These are phyloP conservation scores for Lamprotornis superbus DNA, from an alignment of 2,113 vertebrate species.

Conservation along the genomic window DNA sequence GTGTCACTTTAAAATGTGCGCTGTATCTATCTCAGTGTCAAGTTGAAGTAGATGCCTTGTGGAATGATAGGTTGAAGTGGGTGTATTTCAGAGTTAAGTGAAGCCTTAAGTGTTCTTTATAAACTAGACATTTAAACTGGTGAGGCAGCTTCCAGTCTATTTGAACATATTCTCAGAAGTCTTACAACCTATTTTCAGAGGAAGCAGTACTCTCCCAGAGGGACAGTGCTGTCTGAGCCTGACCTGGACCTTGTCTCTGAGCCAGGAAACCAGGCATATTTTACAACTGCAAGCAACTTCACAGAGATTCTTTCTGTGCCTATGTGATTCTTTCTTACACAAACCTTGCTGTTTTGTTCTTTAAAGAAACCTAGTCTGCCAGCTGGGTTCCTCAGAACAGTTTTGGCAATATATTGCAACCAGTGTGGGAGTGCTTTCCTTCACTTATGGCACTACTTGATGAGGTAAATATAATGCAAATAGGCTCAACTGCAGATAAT, in stretches of 20 bases:
- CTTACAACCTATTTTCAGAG: not conserved
- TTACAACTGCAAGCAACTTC: not conserved
- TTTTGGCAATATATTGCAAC: not conserved
- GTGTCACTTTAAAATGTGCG: not conserved
- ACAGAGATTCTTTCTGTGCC: not conserved
- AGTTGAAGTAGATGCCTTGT: not conserved
- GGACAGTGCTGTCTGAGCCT: fast-evolving
- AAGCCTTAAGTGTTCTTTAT: not conserved
- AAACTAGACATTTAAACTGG: not conserved
- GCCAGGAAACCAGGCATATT: not conserved
- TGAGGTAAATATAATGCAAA: not conserved
- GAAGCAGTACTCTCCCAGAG: not conserved
- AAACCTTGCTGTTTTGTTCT: not conserved
- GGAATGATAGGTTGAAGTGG: not conserved
- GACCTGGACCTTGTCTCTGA: not conserved
- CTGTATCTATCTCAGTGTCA: not conserved
- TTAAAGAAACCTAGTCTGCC: not conserved
- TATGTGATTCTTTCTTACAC: not conserved
- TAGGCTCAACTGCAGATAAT: not conserved
- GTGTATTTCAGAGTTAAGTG: not conserved
- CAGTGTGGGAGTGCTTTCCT: not conserved
- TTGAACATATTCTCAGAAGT: not conserved
- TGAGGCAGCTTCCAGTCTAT: not conserved
- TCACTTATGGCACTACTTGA: not conserved
- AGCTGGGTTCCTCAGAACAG: not conserved